Evolutionary conservation across 2,113 vertebrate species (phyloP), one percentile per base, ranked within the genome.

Genomic region (Dascyllus trimaculatus): DNA sequence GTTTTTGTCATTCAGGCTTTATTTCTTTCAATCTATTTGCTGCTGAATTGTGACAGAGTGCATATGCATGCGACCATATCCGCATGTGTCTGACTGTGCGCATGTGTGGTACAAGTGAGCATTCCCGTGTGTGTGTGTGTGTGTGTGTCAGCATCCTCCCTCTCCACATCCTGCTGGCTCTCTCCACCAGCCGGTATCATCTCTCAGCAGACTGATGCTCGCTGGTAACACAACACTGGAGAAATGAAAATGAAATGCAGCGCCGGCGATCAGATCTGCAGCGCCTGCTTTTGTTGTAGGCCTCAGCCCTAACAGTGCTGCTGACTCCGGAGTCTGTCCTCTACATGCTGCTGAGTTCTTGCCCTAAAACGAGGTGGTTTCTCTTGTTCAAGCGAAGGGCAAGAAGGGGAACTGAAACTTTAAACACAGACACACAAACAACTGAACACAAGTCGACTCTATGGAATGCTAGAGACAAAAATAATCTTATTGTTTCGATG

Each of bases 171-270:
- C 82, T 85, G 77, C 78, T 71, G 60, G 71, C 51, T 69, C 56
- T 80, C 73, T 80, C 71, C 71, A 70, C 29, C 19, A 21, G 75
- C 60, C 64, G 9, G 60, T 87, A 85, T 92, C 82, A 71, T 85
- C 84, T 89, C 82, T 86, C 85, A 73, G 56, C 68, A 59, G 74
- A 60, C 64, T 40, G 26, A 52, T 66, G 43, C 56, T 80, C 19
- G 7, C 75, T 58, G 57, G 84, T 89, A 91, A 92, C 87, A 85
- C 62, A 85, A 90, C 86, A 88, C 88, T 87, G 77, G 54, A 72
- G 76, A 35, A 35, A 35, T 35, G 78, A 68, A 89, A 88, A 87
- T 84, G 84, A 90, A 90, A 86, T 79, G 77, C 87, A 78, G 67
- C 2, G 4, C 48, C 74, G 43, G 71, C 75, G 77, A 81, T 89